These are phyloP conservation scores for Hyphantria cunea DNA, from an alignment of 1,140 invertebrate species.

Conservation along the genomic window DNA sequence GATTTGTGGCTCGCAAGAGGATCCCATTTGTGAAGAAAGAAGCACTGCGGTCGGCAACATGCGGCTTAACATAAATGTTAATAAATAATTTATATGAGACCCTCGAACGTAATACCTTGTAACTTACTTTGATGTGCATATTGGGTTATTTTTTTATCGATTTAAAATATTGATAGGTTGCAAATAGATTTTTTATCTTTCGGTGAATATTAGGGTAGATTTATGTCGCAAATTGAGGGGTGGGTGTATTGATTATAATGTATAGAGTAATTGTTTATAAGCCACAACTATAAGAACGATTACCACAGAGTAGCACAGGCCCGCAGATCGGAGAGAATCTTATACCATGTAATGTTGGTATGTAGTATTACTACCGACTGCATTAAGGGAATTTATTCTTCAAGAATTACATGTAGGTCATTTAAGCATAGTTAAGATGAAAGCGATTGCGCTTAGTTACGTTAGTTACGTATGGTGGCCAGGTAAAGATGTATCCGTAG, in stretches of 20 bases:
- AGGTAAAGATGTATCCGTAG: no score
- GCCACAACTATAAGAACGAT: no score
- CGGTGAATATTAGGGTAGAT: neutral
- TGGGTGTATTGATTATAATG: neutral
- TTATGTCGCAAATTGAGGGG: neutral
- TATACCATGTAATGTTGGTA: no score
- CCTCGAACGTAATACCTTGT: neutral
- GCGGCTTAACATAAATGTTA: slow-evolving; percentile 50
- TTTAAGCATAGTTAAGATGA: no score
- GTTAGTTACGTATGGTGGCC: no score
- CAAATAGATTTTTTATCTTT: neutral
- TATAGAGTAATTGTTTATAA: no score
- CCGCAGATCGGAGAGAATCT: no score
- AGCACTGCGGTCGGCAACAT: slow-evolving; percentile 55
- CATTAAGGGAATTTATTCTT: no score
- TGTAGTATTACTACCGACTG: no score
- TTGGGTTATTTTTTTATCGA: neutral
- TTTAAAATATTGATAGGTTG: neutral
- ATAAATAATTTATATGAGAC: slow-evolving; percentile 61
- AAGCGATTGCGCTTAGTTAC: no score
- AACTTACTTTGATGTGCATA: slow-evolving; percentile 16
- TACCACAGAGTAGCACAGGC: no score
- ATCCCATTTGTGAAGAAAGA: slow-evolving; percentile 69
- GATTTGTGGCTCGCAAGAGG: slow-evolving; percentile 63
- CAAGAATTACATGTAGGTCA: no score